Base-by-base conservation (phyloP, 2,113 vertebrate species). In the Hystrix brachyura region DNA sequence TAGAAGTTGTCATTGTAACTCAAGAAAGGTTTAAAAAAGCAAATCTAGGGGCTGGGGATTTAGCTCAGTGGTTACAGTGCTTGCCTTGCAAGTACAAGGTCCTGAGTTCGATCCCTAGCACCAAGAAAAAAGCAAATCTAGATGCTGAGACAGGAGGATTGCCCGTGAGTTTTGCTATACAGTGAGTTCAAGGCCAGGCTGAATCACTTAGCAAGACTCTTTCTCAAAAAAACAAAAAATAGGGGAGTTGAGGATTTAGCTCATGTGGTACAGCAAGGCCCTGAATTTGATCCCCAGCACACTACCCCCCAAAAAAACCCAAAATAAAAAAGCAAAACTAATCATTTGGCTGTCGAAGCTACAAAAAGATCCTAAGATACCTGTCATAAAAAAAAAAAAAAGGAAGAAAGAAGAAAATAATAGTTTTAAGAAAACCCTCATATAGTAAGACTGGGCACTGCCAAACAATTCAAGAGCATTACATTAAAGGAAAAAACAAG, bases 361-460 rank as follows among this genome's bases (percentile, higher is more conserved):
- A 67, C 23, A 69, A 76, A 65, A 91, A 79, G 9, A 82, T 62
- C 7, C 38, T 55, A 81, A 62, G 32, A 93, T 51, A 84, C 10
- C 15, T 88, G 67, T 51, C 85, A 85, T 79, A 43, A 74, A 48
- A 74, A 74, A 46, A 10, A 9, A 72, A 72, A 19, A 60, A 25
- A 43, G 83, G 87, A 53, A n/a, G 5, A 86, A 97, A 14, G 51
- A 64, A 82, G 51, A 86, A 72, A 94, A 67, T 88, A 91, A 83
- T 51, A 59, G 38, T 5, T 29, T 48, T 14, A 76, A n/a, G 27
- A 79, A 90, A 83, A 59, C 46, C 7, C 2, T 53, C 51, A 87
- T 91, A 83, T 60, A 81, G 25, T 93, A 90, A 90, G 21, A 86
- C 59, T 78, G 65, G 18, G 5, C 4, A 43, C 21, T 79, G 51